A percentile compares a stretch with the other conserved stretches of the same genome.
phyloP scores from a whole-genome alignment of 2,113 vertebrate species.

The Pristiophorus japonicus region DNA sequence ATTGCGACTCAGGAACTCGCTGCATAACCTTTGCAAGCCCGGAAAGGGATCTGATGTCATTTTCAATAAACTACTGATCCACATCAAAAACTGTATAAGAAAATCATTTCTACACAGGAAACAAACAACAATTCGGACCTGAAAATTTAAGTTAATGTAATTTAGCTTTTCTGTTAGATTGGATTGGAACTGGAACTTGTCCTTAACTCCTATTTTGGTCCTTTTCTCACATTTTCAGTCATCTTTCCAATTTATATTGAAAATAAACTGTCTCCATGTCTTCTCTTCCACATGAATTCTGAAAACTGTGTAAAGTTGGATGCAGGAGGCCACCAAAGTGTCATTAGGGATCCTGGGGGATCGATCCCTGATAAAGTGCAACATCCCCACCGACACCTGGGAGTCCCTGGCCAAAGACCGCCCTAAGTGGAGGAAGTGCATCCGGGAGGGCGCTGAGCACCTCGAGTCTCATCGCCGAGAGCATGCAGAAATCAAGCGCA shows the following conservation, averaged over 20 bases:
- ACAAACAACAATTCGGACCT: background rate
- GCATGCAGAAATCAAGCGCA: too few relatives aligned
- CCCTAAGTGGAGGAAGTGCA: too few relatives aligned
- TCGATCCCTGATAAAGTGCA: too few relatives aligned
- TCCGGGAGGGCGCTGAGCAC: too few relatives aligned
- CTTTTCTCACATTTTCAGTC: background rate
- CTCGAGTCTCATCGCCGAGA: too few relatives aligned
- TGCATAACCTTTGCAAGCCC: background rate
- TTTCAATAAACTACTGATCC: background rate
- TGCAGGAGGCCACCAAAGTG: background rate
- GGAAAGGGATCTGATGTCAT: background rate
- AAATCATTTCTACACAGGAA: background rate
- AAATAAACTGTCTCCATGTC: background rate
- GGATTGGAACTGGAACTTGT: background rate
- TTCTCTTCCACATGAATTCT: background rate
- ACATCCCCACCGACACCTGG: too few relatives aligned
- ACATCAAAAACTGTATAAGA: background rate
- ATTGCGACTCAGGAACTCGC: background rate
- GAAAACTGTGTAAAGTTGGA: background rate
- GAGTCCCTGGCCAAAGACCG: too few relatives aligned
- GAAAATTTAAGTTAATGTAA: background rate
- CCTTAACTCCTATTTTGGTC: background rate
- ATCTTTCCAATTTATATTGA: background rate
- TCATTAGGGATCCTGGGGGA: too few relatives aligned
- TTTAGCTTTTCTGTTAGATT: background rate